Conservation (phyloP, 2,888 invertebrate genomes). For the Torymus tubicola region DNA sequence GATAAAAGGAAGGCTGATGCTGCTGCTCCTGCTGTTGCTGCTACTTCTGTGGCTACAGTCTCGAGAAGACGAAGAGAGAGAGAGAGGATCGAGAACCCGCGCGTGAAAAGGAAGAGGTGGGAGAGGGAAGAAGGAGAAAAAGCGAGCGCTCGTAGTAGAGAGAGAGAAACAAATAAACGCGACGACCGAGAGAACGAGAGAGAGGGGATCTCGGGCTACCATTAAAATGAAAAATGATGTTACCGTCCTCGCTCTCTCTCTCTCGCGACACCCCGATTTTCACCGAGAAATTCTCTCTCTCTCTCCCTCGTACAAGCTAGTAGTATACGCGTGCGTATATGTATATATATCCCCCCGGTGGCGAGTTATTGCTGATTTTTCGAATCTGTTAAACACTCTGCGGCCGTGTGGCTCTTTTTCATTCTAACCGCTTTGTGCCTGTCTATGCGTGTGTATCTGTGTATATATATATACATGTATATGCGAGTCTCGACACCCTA, state of each 20-base stretch:
- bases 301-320: conserved; percentile 10
- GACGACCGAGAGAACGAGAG: no score
- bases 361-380: conserved; percentile 73
- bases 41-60: background rate
- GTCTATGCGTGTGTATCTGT: conserved; percentile 9
- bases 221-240: conserved; percentile 77
- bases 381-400: conserved; percentile 72
- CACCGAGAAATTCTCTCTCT: conserved; percentile 12
- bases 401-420: conserved; percentile 56
- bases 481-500: conserved; percentile 23
- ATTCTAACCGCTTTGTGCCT: conserved; percentile 14
- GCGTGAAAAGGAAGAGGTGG: conserved; percentile 58
- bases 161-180: conserved; percentile 69
- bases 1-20: conserved; percentile 70
- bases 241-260: conserved; percentile 46
- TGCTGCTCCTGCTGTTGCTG: no score
- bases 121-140: conserved; percentile 59
- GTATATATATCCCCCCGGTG: background rate
- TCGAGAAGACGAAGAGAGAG: conserved; percentile 46
- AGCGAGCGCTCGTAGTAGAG: conserved; percentile 39
- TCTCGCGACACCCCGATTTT: no score
- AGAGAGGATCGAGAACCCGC: conserved; percentile 49
- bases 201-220: conserved; percentile 68
- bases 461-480: no score
- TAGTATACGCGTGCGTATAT: background rate